Evolutionary conservation across 2,888 invertebrate genomes (phyloP).

Genomic region (Drosophila gaucha): DNA sequence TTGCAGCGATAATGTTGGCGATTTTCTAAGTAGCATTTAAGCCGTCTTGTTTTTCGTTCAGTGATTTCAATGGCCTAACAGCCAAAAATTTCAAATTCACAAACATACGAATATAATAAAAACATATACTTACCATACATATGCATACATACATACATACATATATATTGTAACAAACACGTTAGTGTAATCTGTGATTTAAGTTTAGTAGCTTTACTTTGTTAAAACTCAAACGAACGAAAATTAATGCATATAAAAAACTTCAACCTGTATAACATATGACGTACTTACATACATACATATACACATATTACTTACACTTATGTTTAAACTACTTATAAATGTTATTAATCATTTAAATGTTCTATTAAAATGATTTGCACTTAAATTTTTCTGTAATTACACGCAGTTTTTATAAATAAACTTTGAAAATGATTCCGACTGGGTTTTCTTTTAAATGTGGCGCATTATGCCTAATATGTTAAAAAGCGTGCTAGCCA

Average conservation of each 20-base stretch:
- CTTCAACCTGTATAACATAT: constrained; percentile 55
- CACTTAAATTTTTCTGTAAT: constrained; percentile 50
- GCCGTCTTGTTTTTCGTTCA: constrained; percentile 63
- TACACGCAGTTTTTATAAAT: constrained; percentile 76
- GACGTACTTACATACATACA: constrained; percentile 41
- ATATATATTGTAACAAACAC: constrained; percentile 76
- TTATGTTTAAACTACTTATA: constrained; percentile 55
- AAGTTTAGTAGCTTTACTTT: constrained; percentile 83
- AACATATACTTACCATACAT: constrained; percentile 30
- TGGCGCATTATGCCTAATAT: not conserved
- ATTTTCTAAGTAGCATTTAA: constrained; percentile 67
- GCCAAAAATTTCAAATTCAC: constrained; percentile 39
- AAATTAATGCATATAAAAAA: constrained; percentile 46
- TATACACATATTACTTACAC: constrained; percentile 23
- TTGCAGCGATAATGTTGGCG: constrained; percentile 63
- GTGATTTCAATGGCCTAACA: constrained; percentile 47
- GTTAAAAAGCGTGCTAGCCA: too few relatives aligned
- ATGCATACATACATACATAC: constrained; percentile 30
- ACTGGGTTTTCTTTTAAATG: not conserved
- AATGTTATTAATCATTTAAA: constrained; percentile 68
- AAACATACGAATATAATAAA: constrained; percentile 24
- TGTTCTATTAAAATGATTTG: constrained; percentile 51
- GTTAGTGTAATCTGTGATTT: constrained; percentile 84
- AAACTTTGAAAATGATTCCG: constrained; percentile 53
- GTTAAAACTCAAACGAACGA: constrained; percentile 67